Conservation (phyloP, 2,797 vertebrate genomes). For the Allobates femoralis region DNA sequence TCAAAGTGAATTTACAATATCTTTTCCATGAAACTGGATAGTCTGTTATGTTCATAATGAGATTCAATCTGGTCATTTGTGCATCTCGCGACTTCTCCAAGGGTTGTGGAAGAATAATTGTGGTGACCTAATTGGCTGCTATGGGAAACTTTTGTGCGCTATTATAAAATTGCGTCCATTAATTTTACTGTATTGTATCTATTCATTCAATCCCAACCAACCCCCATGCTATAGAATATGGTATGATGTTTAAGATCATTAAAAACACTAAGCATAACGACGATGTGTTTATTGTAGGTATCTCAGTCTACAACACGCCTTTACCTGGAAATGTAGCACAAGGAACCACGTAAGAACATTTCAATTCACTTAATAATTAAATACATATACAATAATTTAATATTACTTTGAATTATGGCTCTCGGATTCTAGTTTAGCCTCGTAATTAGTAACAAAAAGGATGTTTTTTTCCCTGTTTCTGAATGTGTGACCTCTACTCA, state of each 20-base stretch:
- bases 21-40: neutral
- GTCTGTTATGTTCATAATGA: neutral
- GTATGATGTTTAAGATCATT: neutral
- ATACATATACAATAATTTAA: neutral
- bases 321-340: slow-evolving; percentile 89
- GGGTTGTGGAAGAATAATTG: neutral
- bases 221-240: neutral
- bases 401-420: neutral
- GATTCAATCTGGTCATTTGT: neutral
- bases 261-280: neutral
- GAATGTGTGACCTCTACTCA: neutral
- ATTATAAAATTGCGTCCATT: neutral
- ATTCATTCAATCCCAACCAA: neutral
- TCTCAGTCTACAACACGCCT: slow-evolving; percentile 91
- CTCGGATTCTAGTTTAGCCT: neutral
- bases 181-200: neutral
- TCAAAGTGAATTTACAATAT: neutral
- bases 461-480: neutral
- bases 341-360: slow-evolving; percentile 86
- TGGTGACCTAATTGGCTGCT: neutral
- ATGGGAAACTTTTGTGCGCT: neutral
- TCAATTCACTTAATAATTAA: neutral
- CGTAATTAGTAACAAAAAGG: neutral
- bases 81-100: neutral
- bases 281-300: slow-evolving; percentile 76